Base-by-base conservation (phyloP, 2,888 invertebrate species). In the Norana najaformis region DNA sequence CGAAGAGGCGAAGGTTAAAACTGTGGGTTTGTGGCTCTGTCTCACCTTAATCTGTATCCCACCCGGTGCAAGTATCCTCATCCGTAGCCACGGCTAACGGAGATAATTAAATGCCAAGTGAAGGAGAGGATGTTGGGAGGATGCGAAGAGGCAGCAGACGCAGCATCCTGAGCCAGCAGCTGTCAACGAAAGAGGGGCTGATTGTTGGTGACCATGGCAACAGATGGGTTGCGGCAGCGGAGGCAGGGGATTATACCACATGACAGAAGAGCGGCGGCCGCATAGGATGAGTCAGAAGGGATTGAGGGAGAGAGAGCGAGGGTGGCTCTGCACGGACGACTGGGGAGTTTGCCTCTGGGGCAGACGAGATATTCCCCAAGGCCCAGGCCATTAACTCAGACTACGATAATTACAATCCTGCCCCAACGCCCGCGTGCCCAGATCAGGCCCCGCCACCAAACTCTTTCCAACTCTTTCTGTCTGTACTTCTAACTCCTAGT, bases 191-290 rank as follows among this genome's bases (percentile, higher is more conserved):
- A n/a, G 69, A 69, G n/a, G 69, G 69, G 30, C 69, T 69, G 69
- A 69, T 69, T 69, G 69, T n/a, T 69, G 69, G 69, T 69, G 69
- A 69, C 69, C 69, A 69, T 69, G 69, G 69, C 69, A 69, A 69
- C 69, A 69, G 69, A 69, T 69, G 69, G 69, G 69, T 69, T 69
- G 69, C 69, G n/a, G 69, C 69, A 13, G 30, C 69, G 0, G 69
- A n/a, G n/a, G 69, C 69, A 69, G 69, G n/a, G 69, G 69, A 69
- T 69, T 69, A 69, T 69, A 69, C n/a, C 69, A 69, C 69, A 69
- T n/a, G 69, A 69, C n/a, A n/a, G 69, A 69, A 69, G 69, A 69
- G 69, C 3, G 69, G 69, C 3, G 69, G n/a, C 47, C 47, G 4
- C 23, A 18, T 41, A 41, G 18, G 41, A 41, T 41, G 41, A 41